Base-by-base conservation (phyloP, 2,113 vertebrate genomes). In the Centropristis striata region DNA sequence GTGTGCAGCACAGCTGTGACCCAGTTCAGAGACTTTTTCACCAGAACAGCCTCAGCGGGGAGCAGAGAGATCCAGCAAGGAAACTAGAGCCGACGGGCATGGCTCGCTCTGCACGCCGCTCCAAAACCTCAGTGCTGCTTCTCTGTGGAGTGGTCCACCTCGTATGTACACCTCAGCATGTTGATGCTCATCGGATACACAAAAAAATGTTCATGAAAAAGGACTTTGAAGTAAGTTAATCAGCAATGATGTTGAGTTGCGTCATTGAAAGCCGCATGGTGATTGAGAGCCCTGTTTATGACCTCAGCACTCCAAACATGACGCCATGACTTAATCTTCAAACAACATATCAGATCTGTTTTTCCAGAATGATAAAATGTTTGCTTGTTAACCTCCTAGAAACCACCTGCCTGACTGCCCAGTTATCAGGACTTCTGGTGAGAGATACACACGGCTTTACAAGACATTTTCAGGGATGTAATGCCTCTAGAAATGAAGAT, bases 1-100 rank as follows among this genome's bases (percentile, higher is more conserved):
- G 76, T 55, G 70, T 37, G 78, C 80, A 15, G 73, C 79, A 81
- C 84, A 88, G 83, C 87, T 90, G 83, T 92, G 92, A 91, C 91
- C 88, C 89, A 92, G 66, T 92, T 93, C 88, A 88, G 83, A 81
- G 54, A 72, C 72, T 78, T 71, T 75, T 67, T 64, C 81, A 68
- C 66, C 57, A 83, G 67, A 55, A 32, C 68, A 46, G 69, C 20
- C 78, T 75, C 82, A 81, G 79, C 36, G 20, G 77, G 72, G 55
- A 49, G 61, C 46, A 25, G 16, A 71, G 60, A 60, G 50, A 32
- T 50, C 66, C 46, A 72, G 37, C 68, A 59, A 75, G 44, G 23
- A 58, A 71, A 74, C 49, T 42, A 44, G 65, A 77, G 59, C 80
- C 37, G 14, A 47, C 13, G 70, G 85, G 36, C 49, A 54, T 47